phyloP scores from a whole-genome alignment of 2,888 invertebrate species.

The Latheticus oryzae region DNA sequence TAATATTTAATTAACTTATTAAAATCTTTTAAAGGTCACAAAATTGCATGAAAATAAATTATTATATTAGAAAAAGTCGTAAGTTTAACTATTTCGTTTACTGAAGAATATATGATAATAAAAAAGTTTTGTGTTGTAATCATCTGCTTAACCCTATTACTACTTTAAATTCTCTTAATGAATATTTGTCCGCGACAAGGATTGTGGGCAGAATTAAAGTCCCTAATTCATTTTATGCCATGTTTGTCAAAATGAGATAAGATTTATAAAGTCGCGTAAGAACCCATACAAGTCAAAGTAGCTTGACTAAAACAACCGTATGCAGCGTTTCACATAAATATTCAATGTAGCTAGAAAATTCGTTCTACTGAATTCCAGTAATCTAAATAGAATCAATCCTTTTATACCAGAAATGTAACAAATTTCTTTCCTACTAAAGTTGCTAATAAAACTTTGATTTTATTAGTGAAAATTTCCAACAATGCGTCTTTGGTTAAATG shows the following conservation, averaged over 20 bases:
- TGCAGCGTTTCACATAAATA: constrained; percentile 32
- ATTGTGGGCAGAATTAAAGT: constrained; percentile 1
- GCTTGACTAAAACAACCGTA: constrained; percentile 18
- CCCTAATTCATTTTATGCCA: constrained; percentile 14
- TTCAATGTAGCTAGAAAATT: constrained; percentile 27
- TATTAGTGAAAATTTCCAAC: too few relatives aligned
- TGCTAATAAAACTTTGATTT: too few relatives aligned
- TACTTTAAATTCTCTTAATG: constrained; percentile 1
- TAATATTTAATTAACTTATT: constrained; percentile 20
- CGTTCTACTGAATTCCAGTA: constrained; percentile 24
- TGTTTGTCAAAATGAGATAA: constrained; percentile 13
- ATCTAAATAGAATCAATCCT: constrained; percentile 30
- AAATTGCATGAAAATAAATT: constrained; percentile 13
- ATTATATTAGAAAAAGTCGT: too few relatives aligned
- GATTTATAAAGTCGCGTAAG: constrained; percentile 12
- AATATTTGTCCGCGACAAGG: constrained; percentile 3
- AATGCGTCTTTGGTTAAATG: constrained; percentile 5
- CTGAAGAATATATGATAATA: too few relatives aligned
- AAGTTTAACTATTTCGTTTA: too few relatives aligned
- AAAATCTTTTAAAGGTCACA: constrained; percentile 10
- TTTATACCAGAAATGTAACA: constrained; percentile 16
- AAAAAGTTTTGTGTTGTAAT: too few relatives aligned
- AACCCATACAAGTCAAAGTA: constrained; percentile 8
- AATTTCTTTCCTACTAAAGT: constrained; percentile 8
- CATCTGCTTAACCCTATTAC: too few relatives aligned